Evolutionary conservation across 2,797 vertebrate species (phyloP).

Genomic region (Poeciliopsis presidionis): DNA sequence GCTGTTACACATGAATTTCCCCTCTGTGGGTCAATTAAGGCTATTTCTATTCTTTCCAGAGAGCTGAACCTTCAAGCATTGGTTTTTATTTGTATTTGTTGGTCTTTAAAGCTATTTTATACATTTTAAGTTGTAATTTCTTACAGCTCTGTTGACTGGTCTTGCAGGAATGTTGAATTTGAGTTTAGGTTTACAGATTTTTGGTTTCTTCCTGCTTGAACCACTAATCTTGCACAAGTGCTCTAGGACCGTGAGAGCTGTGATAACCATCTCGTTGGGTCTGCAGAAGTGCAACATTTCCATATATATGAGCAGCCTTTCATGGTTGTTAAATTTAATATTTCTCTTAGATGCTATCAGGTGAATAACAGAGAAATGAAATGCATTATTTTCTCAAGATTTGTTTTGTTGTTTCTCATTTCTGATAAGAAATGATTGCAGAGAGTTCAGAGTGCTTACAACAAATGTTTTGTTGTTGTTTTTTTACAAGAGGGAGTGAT

Average conservation of each 20-base stretch:
- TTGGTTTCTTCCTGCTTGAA: conserved; percentile 93
- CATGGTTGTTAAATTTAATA: not conserved
- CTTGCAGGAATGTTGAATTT: conserved; percentile 94
- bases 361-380: conserved; percentile 20
- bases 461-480: not conserved
- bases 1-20: too few relatives aligned
- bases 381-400: not conserved
- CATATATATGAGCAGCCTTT: conserved; percentile 62
- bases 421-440: conserved; percentile 30
- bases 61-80: not conserved
- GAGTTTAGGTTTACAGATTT: conserved; percentile 95
- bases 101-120: not conserved
- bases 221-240: conserved; percentile 91
- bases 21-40: too few relatives aligned
- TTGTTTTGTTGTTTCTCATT: not conserved
- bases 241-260: conserved; percentile 92
- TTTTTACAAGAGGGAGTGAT: conserved; percentile 9
- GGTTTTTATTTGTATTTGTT: not conserved
- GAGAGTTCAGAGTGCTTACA: not conserved
- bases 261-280: conserved; percentile 91
- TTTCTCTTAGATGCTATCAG: not conserved
- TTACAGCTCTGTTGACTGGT: conserved; percentile 86
- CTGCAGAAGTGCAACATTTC: conserved; percentile 86
- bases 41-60: not conserved
- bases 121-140: conserved; percentile 88